phyloP scores from a whole-genome alignment of 2,113 vertebrate genomes.

The Daphoenositta chrysoptera region DNA sequence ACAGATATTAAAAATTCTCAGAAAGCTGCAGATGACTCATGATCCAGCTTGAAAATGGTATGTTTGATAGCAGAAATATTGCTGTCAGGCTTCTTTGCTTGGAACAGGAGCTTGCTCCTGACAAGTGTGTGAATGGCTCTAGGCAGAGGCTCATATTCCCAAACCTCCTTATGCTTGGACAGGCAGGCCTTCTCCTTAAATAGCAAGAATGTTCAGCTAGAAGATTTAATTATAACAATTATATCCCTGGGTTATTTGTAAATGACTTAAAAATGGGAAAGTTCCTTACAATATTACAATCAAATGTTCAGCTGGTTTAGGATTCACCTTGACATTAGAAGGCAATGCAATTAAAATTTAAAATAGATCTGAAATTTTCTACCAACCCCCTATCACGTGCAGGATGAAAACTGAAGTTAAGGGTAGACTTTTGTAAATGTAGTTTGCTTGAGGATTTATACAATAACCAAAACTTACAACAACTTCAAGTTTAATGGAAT shows the following conservation, averaged over 20 bases:
- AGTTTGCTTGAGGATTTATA: neutral
- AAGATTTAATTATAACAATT: neutral
- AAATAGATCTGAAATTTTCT: neutral
- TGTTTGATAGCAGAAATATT: neutral
- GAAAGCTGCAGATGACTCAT: neutral
- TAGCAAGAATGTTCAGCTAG: neutral
- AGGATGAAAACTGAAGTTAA: neutral
- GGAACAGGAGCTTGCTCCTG: neutral
- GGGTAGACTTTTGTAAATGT: neutral
- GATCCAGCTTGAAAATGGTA: neutral
- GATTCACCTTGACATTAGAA: neutral
- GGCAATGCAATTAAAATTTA: neutral
- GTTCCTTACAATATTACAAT: neutral
- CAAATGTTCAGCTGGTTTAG: neutral
- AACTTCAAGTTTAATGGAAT: neutral
- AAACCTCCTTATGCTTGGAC: fast-evolving
- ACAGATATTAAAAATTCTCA: neutral
- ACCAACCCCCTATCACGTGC: neutral
- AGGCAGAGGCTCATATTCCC: neutral
- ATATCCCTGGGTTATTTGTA: neutral
- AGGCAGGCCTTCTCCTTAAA: neutral
- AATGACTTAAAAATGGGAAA: neutral
- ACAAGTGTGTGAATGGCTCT: neutral
- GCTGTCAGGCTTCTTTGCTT: neutral
- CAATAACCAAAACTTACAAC: neutral